A percentile compares a stretch with the other conserved stretches of the same genome.
Conservation (phyloP, 1,140 invertebrate species). For the Lepidostoma basale region DNA sequence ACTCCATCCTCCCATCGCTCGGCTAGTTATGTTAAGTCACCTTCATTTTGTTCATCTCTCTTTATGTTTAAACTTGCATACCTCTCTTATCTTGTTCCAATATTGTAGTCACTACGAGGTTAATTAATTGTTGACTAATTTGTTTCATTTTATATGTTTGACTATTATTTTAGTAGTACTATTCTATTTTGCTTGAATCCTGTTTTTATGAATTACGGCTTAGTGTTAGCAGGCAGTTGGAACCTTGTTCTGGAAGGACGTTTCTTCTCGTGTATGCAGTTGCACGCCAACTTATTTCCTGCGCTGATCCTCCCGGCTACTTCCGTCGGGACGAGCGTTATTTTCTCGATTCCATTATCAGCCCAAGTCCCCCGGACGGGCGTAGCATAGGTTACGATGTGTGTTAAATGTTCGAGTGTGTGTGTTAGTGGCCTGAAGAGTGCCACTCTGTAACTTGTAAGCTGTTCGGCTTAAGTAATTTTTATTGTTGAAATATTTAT, state of each 20-base stretch:
- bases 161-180: not conserved
- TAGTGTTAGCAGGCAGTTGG: too few species aligned
- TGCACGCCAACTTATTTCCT: too few species aligned
- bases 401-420: constrained; percentile 15
- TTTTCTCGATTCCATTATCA: constrained; percentile 18
- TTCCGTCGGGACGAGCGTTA: too few species aligned
- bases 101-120: not conserved
- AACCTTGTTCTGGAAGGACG: too few species aligned
- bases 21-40: too few species aligned
- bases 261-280: too few species aligned
- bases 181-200: not conserved
- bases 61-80: constrained; percentile 6
- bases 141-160: constrained; percentile 4
- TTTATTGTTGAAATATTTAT: constrained; percentile 27
- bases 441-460: constrained; percentile 6
- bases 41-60: too few species aligned
- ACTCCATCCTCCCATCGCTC: too few species aligned
- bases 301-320: too few species aligned
- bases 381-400: constrained; percentile 7
- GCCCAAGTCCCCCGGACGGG: constrained; percentile 1
- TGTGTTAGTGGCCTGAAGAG: constrained; percentile 6
- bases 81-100: not conserved
- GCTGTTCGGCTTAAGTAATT: constrained; percentile 2
- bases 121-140: not conserved
- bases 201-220: constrained; percentile 16